These are phyloP conservation scores for Anhinga anhinga DNA, from an alignment of 2,113 vertebrate species.

Conservation along the genomic window DNA sequence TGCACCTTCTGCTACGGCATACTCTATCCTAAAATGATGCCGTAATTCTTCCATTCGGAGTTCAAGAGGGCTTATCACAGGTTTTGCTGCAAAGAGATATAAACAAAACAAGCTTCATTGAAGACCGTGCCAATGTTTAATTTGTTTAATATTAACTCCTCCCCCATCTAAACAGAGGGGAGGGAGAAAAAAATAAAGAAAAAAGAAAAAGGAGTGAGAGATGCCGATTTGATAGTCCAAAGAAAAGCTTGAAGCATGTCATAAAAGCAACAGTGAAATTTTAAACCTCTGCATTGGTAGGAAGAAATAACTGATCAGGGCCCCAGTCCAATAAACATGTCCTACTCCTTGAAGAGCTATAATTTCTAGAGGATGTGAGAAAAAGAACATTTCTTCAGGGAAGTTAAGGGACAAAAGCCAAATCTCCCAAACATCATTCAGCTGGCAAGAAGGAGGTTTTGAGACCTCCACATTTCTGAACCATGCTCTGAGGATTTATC, in stretches of 20 bases:
- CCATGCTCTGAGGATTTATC: not conserved
- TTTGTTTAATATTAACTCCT: not conserved
- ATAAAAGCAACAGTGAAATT: not conserved
- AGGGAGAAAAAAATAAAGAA: too few relatives aligned
- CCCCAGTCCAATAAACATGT: not conserved
- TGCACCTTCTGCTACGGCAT: constrained; percentile 96
- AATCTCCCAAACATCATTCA: not conserved
- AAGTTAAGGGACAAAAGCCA: not conserved
- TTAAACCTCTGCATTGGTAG: not conserved
- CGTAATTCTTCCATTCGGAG: constrained; percentile 96
- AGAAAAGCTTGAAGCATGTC: not conserved
- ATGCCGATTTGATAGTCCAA: not conserved
- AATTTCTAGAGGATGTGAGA: not conserved
- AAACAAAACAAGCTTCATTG: constrained; percentile 30
- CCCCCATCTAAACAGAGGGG: not conserved
- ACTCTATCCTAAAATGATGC: constrained; percentile 97
- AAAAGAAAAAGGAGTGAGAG: not conserved
- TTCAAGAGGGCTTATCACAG: constrained; percentile 96
- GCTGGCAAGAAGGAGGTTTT: not conserved
- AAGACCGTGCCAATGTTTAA: not conserved
- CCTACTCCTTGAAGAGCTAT: not conserved
- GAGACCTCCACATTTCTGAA: not conserved
- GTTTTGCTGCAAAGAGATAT: constrained; percentile 81
- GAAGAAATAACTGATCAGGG: not conserved
- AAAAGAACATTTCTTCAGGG: not conserved